A percentile compares a stretch with the other conserved stretches of the same genome.
Evolutionary conservation across 2,888 invertebrate genomes (phyloP).

Genomic region (Entomobrya proxima): DNA sequence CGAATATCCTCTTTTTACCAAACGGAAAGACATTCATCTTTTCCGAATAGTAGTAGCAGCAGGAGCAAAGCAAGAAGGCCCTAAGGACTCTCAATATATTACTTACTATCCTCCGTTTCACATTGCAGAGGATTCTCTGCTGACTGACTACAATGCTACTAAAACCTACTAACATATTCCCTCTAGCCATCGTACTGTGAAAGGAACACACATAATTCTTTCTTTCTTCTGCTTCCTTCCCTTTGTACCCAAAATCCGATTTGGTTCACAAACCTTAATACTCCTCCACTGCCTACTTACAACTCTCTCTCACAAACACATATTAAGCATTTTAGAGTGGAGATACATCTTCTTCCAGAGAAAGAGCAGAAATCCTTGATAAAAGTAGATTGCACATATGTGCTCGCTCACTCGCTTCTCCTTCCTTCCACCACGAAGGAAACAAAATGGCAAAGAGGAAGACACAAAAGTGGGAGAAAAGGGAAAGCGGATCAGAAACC

Average conservation of each 20-base stretch:
- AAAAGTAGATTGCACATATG: too few species aligned
- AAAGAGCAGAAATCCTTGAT: background rate
- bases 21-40: background rate
- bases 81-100: constrained; percentile 11
- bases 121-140: too few species aligned
- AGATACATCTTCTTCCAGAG: background rate
- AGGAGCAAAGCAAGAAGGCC: too few species aligned
- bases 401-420: background rate
- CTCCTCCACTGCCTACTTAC: background rate
- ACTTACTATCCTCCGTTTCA: background rate
- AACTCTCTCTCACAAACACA: background rate
- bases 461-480: background rate
- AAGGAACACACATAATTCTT: background rate
- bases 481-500: constrained; percentile 29
- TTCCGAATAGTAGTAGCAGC: too few species aligned
- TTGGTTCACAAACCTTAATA: constrained; percentile 45
- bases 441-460: background rate
- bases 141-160: constrained; percentile 28
- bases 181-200: too few species aligned
- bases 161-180: too few species aligned
- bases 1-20: background rate
- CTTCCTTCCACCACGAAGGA: background rate
- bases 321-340: background rate
- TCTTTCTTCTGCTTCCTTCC: background rate
- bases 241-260: background rate